Evolutionary conservation across 2,888 invertebrate genomes (phyloP).

Genomic region (Subacronicta megacephala): DNA sequence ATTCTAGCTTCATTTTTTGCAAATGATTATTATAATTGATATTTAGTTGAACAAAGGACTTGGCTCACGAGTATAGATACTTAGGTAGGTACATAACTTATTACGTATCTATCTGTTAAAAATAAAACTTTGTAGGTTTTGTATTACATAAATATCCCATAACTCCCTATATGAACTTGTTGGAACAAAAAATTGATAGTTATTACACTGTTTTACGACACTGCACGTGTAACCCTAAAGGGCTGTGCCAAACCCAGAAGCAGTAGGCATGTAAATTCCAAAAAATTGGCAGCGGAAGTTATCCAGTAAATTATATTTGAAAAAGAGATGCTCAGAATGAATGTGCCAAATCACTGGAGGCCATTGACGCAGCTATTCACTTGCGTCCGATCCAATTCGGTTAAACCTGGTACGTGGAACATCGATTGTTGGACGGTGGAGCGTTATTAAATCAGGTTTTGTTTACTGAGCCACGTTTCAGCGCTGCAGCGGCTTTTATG

Average conservation of each 20-base stretch:
- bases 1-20: neutral
- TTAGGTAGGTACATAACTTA: too few species aligned
- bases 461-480: conserved; percentile 32
- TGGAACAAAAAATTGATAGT: too few species aligned
- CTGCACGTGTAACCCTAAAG: neutral
- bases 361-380: conserved; percentile 29
- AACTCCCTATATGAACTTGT: too few species aligned
- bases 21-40: too few species aligned
- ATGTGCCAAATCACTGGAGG: conserved; percentile 33
- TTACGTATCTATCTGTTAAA: neutral
- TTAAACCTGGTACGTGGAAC: conserved; percentile 13
- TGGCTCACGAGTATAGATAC: too few species aligned
- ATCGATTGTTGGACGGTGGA: conserved; percentile 33
- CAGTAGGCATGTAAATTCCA: conserved; percentile 14
- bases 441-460: conserved; percentile 46
- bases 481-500: conserved; percentile 31
- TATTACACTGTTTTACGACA: too few species aligned
- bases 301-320: conserved; percentile 7
- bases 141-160: neutral
- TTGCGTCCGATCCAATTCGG: conserved; percentile 26
- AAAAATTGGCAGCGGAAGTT: conserved; percentile 43
- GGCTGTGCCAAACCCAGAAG: conserved; percentile 11
- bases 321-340: conserved; percentile 30
- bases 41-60: too few species aligned
- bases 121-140: neutral